phyloP scores from a whole-genome alignment of 2,113 vertebrate species.

The Podarcis muralis region DNA sequence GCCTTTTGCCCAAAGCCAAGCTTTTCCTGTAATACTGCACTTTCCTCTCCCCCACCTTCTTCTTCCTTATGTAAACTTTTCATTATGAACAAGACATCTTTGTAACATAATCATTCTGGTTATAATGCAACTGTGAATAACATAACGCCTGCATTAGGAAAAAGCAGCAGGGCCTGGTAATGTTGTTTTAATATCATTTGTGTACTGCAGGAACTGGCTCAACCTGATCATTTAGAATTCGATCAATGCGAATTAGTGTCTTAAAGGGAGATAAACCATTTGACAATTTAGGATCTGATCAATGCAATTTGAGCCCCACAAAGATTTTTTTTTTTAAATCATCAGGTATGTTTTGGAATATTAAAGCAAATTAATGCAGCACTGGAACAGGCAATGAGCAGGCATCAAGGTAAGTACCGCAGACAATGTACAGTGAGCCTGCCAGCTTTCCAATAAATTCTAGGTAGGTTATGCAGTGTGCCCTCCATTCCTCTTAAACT shows the following conservation, averaged over 20 bases:
- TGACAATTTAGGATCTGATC: constrained; percentile 80
- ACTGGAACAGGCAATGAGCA: constrained; percentile 50
- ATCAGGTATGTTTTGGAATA: constrained; percentile 61
- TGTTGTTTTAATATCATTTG: constrained; percentile 87
- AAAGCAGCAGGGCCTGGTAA: constrained; percentile 84
- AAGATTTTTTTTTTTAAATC: constrained; percentile 55
- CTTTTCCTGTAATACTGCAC: constrained; percentile 83
- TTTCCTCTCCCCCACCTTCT: constrained; percentile 67
- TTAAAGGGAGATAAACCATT: constrained; percentile 78
- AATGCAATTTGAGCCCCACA: constrained; percentile 48
- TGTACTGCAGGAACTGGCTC: constrained; percentile 75
- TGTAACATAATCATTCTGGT: constrained; percentile 85
- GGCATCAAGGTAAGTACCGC: constrained; percentile 47
- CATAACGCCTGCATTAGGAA: constrained; percentile 81
- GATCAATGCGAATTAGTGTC: constrained; percentile 80
- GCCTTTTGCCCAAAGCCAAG: constrained; percentile 70
- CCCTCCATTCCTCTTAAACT: constrained; percentile 28
- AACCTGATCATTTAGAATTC: constrained; percentile 74
- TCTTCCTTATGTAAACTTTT: constrained; percentile 84
- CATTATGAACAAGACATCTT: constrained; percentile 81
- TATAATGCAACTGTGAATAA: constrained; percentile 86
- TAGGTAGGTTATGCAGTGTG: neutral
- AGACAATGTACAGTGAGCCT: constrained; percentile 32
- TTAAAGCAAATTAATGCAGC: constrained; percentile 37
- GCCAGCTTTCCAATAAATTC: constrained; percentile 35